Evolutionary conservation across 2,113 vertebrate species (phyloP), one percentile per base, ranked within the genome.

Genomic region (Polypterus bichir): DNA sequence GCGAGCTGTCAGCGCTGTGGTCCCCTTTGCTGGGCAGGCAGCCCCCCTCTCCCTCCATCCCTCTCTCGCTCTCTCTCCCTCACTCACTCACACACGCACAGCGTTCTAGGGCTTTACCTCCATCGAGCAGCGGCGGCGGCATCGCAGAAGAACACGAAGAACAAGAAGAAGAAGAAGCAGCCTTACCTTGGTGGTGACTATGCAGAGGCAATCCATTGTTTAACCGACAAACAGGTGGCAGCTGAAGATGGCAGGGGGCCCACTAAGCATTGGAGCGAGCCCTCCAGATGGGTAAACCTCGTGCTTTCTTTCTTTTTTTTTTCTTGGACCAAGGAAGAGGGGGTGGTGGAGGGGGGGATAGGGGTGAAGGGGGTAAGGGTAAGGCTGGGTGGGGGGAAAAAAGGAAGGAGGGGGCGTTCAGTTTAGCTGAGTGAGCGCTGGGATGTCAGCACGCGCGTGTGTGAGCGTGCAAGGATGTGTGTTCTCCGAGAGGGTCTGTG

Each of bases 111-210:
- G 49, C 6, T 7, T 51, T 51, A 9, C 6, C 49, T 51, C 6
- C 49, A 51, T 27, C 27, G 27, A 27, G 27, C 27, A 27, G 27
- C 27, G 27, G 27, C 27, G 27, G 27, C 27, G 27, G 27, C 27
- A 27, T 27, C 60, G 11, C 9, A 45, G 7, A 4, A 27, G 27
- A 27, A 27, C 27, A 27, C 27, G 27, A 27, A 27, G 27, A 47
- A 1, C 44, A 46, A 55, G 47, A 45, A 4, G 54, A 46, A 62
- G 47, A 46, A 47, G 54, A 62, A 62, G 45, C n/a, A 7, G 44
- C 9, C 61, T 62, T 62, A 62, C 61, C 61, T 62, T 62, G 6
- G 61, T 62, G 45, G 61, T 62, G 52, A 62, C 61, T 53, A 62
- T 62, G 54, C 61, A 62, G 4, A 62, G 51, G 4, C 61, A 62